Evolutionary conservation across 2,113 vertebrate genomes (phyloP), one percentile per base, ranked within the genome.

Genomic region (Paracanthobrama guichenoti): DNA sequence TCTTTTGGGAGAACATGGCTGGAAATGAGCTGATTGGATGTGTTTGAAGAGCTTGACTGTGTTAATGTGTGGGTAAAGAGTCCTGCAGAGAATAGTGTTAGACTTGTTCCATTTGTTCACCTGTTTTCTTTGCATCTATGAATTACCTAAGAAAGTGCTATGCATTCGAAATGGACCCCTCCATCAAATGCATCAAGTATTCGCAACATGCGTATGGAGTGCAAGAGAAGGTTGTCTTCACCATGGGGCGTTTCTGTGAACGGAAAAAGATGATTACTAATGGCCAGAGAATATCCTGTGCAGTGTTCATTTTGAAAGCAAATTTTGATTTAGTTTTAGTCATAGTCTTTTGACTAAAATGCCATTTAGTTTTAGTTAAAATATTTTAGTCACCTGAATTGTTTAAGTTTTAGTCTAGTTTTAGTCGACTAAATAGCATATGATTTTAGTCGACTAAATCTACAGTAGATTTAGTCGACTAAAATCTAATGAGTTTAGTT

Each of bases 111-210:
- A 28, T 39, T n/a, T 81, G 78, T 81, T 73, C 53, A 72, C 59
- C 50, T 73, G 46, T 74, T 50, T 82, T 28, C 20, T 12, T 39
- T 78, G 64, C 62, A 69, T 83, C 59, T 80, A 62, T 75, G 53
- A 69, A 67, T 72, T n/a, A 10, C 42, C 62, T 24, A 84, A 67
- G 79, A 66, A 86, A 77, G 31, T 69, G 55, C 66, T 46, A 10
- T 66, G 74, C 12, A 72, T 74, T 66, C 35, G 16, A 67, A 28
- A 87, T 82, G 55, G 74, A 74, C 46, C 55, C 50, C 50, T 39
- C 10, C 2, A 24, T 16, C 42, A 24, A 59, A 5, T 69, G 20
- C 62, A 83, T 81, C 53, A 82, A 74, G 77, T 73, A 81, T 85
- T 83, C 57, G 26, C 22, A 39, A 67, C 22, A 18, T 2, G 79